Conservation (phyloP, 2,113 vertebrate genomes). For the Naja naja region DNA sequence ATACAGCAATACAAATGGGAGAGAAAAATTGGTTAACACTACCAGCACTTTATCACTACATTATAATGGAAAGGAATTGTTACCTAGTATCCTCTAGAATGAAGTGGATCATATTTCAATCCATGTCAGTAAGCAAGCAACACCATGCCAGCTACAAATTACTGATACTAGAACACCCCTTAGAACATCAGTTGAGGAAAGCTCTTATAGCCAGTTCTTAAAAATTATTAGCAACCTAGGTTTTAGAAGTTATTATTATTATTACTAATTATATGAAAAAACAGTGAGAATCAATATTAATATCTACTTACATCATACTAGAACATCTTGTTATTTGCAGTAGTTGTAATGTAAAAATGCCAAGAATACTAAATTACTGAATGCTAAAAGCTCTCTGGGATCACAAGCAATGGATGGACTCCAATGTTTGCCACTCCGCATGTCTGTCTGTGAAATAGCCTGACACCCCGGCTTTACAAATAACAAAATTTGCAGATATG, state of each 20-base stretch:
- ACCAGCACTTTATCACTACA: background rate
- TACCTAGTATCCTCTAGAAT: background rate
- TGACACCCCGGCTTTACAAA: background rate
- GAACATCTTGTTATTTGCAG: background rate
- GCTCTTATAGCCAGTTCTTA: background rate
- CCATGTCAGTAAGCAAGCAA: background rate
- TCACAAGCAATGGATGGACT: background rate
- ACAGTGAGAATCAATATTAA: background rate
- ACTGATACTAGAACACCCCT: background rate
- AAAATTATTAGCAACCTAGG: background rate
- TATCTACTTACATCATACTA: background rate
- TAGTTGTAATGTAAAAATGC: background rate
- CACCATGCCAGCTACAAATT: background rate
- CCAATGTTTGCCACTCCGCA: background rate
- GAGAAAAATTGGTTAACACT: background rate
- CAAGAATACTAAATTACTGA: background rate
- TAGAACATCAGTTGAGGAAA: background rate
- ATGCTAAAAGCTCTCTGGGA: background rate
- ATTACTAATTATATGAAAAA: background rate
- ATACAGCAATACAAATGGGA: background rate
- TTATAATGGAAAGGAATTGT: accelerated
- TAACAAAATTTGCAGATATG: background rate
- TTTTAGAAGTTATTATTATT: background rate
- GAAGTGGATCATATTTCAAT: background rate
- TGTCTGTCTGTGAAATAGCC: background rate